Evolutionary conservation across 1,140 invertebrate species (phyloP).

Genomic region (Stenopsyche tienmushanensis): DNA sequence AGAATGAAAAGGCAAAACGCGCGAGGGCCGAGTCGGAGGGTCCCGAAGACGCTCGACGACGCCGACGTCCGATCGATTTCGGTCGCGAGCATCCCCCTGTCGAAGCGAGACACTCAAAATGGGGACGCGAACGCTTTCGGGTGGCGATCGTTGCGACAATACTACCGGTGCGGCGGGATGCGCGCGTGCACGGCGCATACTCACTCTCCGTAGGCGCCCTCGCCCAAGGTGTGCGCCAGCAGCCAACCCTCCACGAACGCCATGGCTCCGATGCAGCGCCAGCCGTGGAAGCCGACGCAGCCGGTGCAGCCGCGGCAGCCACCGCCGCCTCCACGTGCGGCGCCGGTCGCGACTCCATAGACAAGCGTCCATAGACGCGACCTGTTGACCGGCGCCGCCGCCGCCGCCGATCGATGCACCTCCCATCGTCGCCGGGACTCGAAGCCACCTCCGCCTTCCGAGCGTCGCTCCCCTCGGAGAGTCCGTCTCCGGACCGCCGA

Average conservation of each 20-base stretch:
- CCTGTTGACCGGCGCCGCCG: slow-evolving; percentile 4
- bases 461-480: too few relatives aligned
- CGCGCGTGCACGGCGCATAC: slow-evolving; percentile 52
- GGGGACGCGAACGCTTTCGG: background rate
- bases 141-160: background rate
- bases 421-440: background rate
- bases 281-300: background rate
- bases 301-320: background rate
- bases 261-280: slow-evolving; percentile 45
- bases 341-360: slow-evolving; percentile 15
- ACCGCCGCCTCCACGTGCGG: too few relatives aligned
- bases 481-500: background rate
- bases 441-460: too few relatives aligned
- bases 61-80: background rate
- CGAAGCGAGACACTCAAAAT: background rate
- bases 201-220: slow-evolving; percentile 97
- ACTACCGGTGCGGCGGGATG: background rate
- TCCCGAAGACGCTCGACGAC: background rate
- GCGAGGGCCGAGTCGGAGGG: too few relatives aligned
- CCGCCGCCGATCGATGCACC: background rate
- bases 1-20: background rate
- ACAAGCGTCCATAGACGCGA: slow-evolving; percentile 16
- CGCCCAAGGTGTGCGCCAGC: slow-evolving; percentile 87
- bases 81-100: background rate
- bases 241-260: slow-evolving; percentile 92